Evolutionary conservation across 2,797 vertebrate genomes (phyloP).

Genomic region (Cuniculus paca): DNA sequence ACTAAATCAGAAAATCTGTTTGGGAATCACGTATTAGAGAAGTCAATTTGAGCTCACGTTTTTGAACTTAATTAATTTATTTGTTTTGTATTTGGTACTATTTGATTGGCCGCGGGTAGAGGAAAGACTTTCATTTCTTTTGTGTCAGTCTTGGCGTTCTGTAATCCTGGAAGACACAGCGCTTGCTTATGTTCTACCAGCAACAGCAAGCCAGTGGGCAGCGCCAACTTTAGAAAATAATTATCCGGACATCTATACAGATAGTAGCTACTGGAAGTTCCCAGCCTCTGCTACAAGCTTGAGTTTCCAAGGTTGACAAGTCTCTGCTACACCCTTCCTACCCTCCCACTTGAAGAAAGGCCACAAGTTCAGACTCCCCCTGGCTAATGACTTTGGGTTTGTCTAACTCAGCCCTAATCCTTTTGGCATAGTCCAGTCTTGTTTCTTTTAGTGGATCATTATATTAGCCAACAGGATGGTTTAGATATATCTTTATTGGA

Average conservation of each 20-base stretch:
- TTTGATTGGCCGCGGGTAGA: background rate
- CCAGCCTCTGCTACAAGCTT: background rate
- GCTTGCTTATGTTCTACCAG: constrained; percentile 22
- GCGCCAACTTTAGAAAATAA: constrained; percentile 16
- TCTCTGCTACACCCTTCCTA: constrained; percentile 33
- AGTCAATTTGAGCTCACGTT: background rate
- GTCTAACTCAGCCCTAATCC: background rate
- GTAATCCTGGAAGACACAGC: constrained; percentile 16
- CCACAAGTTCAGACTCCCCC: constrained; percentile 55
- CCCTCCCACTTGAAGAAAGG: constrained; percentile 50
- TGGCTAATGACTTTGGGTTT: constrained; percentile 29
- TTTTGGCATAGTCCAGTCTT: constrained; percentile 36
- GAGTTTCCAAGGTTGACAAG: constrained; percentile 53
- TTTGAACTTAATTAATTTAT: background rate
- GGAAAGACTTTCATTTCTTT: constrained; percentile 7
- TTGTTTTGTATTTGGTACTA: background rate
- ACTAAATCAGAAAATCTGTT: constrained; percentile 37
- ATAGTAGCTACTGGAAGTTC: constrained; percentile 40
- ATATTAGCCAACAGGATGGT: constrained; percentile 79
- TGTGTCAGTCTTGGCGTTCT: background rate
- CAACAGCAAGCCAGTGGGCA: background rate
- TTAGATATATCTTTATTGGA: constrained; percentile 73
- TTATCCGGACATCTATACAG: constrained; percentile 3
- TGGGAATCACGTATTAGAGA: constrained; percentile 4
- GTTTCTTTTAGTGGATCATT: constrained; percentile 67